A percentile compares a stretch with the other conserved stretches of the same genome.
Conservation (phyloP, 2,888 invertebrate genomes). For the Thymelicus lineola region DNA sequence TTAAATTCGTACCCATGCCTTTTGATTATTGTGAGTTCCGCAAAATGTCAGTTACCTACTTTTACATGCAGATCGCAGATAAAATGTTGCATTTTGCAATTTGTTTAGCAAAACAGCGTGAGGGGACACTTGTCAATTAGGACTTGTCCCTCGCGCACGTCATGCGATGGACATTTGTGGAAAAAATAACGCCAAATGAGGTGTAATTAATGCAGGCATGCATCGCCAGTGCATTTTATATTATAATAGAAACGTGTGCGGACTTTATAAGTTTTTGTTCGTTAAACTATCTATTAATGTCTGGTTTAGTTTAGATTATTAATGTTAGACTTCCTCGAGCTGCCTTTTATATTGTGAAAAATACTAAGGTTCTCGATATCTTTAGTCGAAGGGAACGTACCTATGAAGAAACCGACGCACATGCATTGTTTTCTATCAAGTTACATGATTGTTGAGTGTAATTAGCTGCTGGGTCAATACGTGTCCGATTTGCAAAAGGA, state of each 20-base stretch:
- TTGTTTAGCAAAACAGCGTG: slow-evolving; percentile 33
- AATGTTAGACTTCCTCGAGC: slow-evolving; percentile 2
- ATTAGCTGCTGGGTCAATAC: too few relatives aligned
- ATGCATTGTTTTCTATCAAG: too few relatives aligned
- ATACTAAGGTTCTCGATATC: too few relatives aligned
- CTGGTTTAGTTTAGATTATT: slow-evolving; percentile 21
- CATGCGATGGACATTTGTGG: slow-evolving; percentile 24
- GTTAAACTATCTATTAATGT: slow-evolving; percentile 23
- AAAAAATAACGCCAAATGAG: slow-evolving; percentile 36
- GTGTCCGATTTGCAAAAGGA: too few relatives aligned
- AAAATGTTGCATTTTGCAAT: slow-evolving; percentile 34
- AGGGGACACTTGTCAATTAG: slow-evolving; percentile 34
- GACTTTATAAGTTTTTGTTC: slow-evolving; percentile 1
- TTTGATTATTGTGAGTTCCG: slow-evolving; percentile 22
- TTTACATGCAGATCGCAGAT: slow-evolving; percentile 25
- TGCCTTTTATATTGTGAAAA: background rate
- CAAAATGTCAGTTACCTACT: slow-evolving; percentile 26
- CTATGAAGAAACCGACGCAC: too few relatives aligned
- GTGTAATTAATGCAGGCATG: slow-evolving; percentile 32
- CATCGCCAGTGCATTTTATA: slow-evolving; percentile 20
- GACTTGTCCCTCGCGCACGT: slow-evolving; percentile 1
- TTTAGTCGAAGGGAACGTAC: too few relatives aligned
- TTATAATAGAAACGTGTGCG: slow-evolving; percentile 16
- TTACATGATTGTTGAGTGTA: too few relatives aligned
- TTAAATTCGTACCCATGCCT: slow-evolving; percentile 14